Conservation (phyloP, 2,888 invertebrate species). For the Acrobasis consociella region DNA sequence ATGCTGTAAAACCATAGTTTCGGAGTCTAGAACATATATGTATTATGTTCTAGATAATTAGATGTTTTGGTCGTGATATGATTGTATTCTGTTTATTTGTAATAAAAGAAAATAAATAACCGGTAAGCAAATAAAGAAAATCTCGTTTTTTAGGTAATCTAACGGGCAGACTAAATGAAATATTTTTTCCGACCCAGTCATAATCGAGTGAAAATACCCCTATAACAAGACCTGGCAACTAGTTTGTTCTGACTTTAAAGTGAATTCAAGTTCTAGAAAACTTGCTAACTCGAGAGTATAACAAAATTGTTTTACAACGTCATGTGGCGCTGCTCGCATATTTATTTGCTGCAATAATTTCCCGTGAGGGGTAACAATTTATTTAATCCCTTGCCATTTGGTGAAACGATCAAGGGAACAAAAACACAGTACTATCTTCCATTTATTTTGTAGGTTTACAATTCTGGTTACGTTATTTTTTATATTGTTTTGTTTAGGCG, state of each 20-base stretch:
- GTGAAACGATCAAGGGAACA: neutral
- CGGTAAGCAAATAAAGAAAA: no score
- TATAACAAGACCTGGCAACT: neutral
- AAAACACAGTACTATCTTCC: neutral
- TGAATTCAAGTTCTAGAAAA: neutral
- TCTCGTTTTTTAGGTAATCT: no score
- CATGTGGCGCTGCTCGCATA: neutral
- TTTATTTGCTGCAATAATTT: neutral
- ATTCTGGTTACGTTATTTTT: neutral
- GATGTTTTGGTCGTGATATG: no score
- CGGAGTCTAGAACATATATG: no score
- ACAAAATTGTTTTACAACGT: neutral
- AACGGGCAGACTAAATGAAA: no score
- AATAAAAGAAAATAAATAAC: no score
- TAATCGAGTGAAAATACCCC: neutral
- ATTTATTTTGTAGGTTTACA: neutral
- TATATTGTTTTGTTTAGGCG: neutral
- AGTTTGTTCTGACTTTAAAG: neutral
- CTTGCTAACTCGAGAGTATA: neutral
- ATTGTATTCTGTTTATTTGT: no score
- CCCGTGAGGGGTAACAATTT: neutral
- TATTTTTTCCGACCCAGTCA: no score
- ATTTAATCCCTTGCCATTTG: neutral
- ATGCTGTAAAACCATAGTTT: no score
- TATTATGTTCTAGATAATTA: no score